Evolutionary conservation across 2,888 invertebrate genomes (phyloP), one percentile per base, ranked within the genome.

Genomic region (Pseudolycoriella hygida): DNA sequence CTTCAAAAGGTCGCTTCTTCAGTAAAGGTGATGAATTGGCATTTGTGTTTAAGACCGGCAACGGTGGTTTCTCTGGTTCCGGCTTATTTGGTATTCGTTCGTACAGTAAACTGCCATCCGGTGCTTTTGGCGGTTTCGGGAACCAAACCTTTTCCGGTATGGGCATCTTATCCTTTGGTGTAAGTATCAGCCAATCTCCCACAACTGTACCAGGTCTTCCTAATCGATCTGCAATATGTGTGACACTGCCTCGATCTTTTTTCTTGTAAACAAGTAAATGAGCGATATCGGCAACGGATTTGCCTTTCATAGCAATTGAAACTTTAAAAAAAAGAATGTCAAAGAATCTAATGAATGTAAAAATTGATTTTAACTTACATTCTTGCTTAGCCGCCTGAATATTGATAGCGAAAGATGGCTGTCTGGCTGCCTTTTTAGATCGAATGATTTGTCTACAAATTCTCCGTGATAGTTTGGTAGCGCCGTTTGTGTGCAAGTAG

Each of bases 111-210:
- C 87, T 87, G 55, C 89, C 90, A 64, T 90, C 85, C 71, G 67
- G 81, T 48, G 83, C 89, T 66, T 87, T 88, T 42, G 89, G 89
- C 52, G 90, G 90, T 65, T 86, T 84, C 45, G 90, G 90, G 68
- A 87, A 92, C 56, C 83, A 84, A 53, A 84, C 77, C 59, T 80
- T 77, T 53, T 77, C 77, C 32, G 87, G 86, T 66, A 74, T 74
- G 51, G 89, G 89, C 68, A 88, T 74, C 67, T 77, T 74, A 51
- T 66, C 66, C 57, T 64, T 65, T 44, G 64, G 63, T 50, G 66
- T 66, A 31, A 66, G 55, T 47, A 64, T 56, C 38, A 66, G 52
- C 66, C 66, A 66, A 53, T 69, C 69, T 43, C 77, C 76, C 48
- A 71, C 70, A 17, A 69, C 65, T 41, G 64, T 60, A 41, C 71